Conservation (phyloP, 2,888 invertebrate genomes). For the Serrognathus titanus region DNA sequence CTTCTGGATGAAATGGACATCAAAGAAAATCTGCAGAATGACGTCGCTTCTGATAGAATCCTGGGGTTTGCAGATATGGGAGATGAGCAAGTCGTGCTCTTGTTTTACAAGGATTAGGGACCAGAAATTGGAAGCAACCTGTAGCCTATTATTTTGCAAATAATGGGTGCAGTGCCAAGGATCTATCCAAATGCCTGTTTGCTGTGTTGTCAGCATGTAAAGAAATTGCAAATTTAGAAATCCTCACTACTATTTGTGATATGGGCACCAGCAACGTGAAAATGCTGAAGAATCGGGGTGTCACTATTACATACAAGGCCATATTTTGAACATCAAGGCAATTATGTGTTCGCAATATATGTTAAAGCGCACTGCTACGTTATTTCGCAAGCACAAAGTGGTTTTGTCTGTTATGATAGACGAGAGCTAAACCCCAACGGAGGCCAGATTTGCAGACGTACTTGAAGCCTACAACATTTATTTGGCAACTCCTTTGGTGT, state of each 20-base stretch:
- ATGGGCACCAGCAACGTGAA: constrained; percentile 6
- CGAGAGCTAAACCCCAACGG: background rate
- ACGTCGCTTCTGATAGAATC: background rate
- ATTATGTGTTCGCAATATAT: constrained; percentile 13
- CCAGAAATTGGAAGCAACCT: constrained; percentile 7
- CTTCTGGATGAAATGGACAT: constrained; percentile 17
- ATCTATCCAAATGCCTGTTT: background rate
- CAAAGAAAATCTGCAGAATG: constrained; percentile 4
- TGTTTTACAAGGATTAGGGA: constrained; percentile 6
- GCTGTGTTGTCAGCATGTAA: background rate
- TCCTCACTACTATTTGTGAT: constrained; percentile 7
- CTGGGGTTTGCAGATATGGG: constrained; percentile 2
- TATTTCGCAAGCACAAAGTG: constrained; percentile 22
- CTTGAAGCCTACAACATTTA: background rate
- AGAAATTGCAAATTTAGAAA: background rate
- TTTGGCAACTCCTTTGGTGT: background rate
- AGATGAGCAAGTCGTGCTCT: constrained; percentile 2
- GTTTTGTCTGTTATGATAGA: constrained; percentile 2
- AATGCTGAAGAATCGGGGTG: constrained; percentile 4
- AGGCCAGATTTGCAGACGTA: background rate
- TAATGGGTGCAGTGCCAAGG: constrained; percentile 4
- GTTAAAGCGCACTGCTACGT: constrained; percentile 16
- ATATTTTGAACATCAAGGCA: background rate
- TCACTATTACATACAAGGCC: constrained; percentile 3
- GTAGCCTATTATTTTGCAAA: constrained; percentile 6